A percentile compares a stretch with the other conserved stretches of the same genome.
phyloP scores from a whole-genome alignment of 2,888 invertebrate genomes.

The Ichneumon xanthorius region DNA sequence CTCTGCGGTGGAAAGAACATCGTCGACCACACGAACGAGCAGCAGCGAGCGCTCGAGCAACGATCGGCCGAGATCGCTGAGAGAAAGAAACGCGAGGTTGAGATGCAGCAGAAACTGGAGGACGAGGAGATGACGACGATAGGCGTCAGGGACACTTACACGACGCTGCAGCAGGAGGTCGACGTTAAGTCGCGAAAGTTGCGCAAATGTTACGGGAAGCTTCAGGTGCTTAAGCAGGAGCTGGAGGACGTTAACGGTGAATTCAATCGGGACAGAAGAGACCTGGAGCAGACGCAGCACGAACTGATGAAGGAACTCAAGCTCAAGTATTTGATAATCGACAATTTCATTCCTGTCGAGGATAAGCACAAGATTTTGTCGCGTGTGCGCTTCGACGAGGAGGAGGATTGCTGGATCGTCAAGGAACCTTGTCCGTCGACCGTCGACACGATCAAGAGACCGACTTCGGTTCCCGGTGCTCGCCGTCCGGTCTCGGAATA shows the following conservation, averaged over 20 bases:
- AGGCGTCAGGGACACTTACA: conserved; percentile 96
- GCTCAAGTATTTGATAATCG: conserved; percentile 94
- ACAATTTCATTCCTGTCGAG: conserved; percentile 95
- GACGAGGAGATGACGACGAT: conserved; percentile 96
- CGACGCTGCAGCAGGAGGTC: conserved; percentile 97
- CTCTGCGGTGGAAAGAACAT: conserved; percentile 98
- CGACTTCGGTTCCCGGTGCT: conserved; percentile 88
- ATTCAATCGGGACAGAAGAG: conserved; percentile 96
- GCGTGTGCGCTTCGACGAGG: conserved; percentile 92
- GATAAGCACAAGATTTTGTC: conserved; percentile 91
- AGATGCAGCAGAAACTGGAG: conserved; percentile 97
- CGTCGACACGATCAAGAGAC: conserved; percentile 86
- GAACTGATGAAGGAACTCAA: conserved; percentile 96
- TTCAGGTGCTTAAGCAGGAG: conserved; percentile 91
- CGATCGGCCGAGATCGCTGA: conserved; percentile 95
- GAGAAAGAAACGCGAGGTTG: conserved; percentile 92
- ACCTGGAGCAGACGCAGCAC: conserved; percentile 95
- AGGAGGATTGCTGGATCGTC: conserved; percentile 91
- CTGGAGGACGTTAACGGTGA: conserved; percentile 93
- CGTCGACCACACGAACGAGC: conserved; percentile 97
- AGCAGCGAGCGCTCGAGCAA: conserved; percentile 95
- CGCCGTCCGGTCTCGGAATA: conserved; percentile 89
- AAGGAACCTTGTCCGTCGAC: conserved; percentile 84
- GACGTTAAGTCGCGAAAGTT: conserved; percentile 98
- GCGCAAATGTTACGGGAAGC: conserved; percentile 95